Evolutionary conservation across 2,888 invertebrate genomes (phyloP).

Genomic region (Steinernema scapterisci): DNA sequence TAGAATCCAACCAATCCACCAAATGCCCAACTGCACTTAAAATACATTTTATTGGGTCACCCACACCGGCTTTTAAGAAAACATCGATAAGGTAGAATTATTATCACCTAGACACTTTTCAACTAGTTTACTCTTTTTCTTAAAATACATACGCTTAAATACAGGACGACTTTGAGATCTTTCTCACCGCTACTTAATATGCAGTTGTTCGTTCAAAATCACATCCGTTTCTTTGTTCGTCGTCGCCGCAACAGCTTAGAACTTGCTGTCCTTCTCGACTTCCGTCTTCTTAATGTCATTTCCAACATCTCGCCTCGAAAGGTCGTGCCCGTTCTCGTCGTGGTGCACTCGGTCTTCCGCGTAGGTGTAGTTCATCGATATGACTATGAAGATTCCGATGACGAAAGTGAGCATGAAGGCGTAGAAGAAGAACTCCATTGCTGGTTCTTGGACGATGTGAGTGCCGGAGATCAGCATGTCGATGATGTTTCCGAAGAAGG

Average conservation of each 20-base stretch:
- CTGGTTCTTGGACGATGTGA: conserved; percentile 56
- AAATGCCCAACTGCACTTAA: no score
- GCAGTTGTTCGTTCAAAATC: conserved; percentile 18
- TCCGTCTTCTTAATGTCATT: neutral
- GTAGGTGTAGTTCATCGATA: conserved; percentile 44
- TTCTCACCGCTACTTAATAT: neutral
- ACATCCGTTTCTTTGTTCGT: neutral
- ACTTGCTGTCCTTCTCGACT: neutral
- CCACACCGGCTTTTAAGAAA: no score
- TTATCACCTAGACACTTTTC: no score
- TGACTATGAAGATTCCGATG: conserved; percentile 48
- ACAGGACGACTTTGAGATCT: conserved; percentile 7
- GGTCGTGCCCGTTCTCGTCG: neutral
- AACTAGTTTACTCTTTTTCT: neutral
- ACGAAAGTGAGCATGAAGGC: conserved; percentile 62
- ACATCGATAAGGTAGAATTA: no score
- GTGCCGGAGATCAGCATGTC: conserved; percentile 78
- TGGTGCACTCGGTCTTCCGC: conserved; percentile 26
- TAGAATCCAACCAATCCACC: no score
- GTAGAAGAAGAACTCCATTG: conserved; percentile 66
- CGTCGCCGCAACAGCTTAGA: no score
- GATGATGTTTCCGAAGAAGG: conserved; percentile 89
- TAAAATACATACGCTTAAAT: conserved; percentile 15
- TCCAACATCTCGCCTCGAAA: neutral
- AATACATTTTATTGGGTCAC: no score